Evolutionary conservation across 2,888 invertebrate genomes (phyloP).

Genomic region (Cosmorhoe ocellata): DNA sequence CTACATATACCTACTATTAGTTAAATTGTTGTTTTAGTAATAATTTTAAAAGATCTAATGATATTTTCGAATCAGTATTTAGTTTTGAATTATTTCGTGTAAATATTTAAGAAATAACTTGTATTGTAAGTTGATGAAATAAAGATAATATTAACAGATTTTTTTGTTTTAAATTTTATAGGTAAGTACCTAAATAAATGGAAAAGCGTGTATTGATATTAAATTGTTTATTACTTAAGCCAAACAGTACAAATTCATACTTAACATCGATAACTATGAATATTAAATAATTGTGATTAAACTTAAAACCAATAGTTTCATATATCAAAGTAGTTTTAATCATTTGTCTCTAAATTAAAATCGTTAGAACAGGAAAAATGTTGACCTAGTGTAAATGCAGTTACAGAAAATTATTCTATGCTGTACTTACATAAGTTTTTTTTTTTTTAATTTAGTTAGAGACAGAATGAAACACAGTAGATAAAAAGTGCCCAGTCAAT

Average conservation of each 20-base stretch:
- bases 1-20: not conserved
- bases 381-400: too few relatives aligned
- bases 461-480: too few relatives aligned
- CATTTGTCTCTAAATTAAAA: too few relatives aligned
- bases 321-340: too few relatives aligned
- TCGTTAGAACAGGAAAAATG: too few relatives aligned
- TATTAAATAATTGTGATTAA: conserved; percentile 23
- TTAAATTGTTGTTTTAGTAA: conserved; percentile 8
- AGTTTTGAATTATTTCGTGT: conserved; percentile 18
- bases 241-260: conserved; percentile 42
- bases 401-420: too few relatives aligned
- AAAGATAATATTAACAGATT: conserved; percentile 28
- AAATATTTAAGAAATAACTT: conserved; percentile 24
- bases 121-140: conserved; percentile 26
- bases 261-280: conserved; percentile 32
- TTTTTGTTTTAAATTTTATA: not conserved
- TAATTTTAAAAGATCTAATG: conserved; percentile 11
- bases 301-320: conserved; percentile 5
- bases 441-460: too few relatives aligned
- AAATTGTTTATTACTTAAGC: conserved; percentile 40
- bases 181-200: not conserved
- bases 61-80: conserved; percentile 30
- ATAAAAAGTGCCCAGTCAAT: too few relatives aligned
- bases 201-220: conserved; percentile 9
- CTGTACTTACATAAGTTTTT: too few relatives aligned